Percentiles rank a stretch among this genome's conserved stretches.
Evolutionary conservation across 1,140 invertebrate species (phyloP).

Genomic region (Drosophila ficusphila): DNA sequence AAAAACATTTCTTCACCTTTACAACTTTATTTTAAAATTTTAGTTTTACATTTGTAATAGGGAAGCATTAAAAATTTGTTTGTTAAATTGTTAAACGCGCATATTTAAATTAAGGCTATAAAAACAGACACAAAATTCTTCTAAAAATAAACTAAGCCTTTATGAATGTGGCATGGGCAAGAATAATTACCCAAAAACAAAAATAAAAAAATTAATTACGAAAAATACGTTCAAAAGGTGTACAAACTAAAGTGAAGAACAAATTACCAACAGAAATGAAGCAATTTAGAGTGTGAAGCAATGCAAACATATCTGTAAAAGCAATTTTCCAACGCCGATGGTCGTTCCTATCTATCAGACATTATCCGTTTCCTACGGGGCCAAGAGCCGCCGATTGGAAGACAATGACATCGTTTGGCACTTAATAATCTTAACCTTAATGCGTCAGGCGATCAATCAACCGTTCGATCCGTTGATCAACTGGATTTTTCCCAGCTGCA

Average conservation of each 20-base stretch:
- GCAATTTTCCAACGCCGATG: conserved; percentile 2
- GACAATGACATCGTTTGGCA: conserved; percentile 76
- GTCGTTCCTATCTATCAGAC: conserved; percentile 12
- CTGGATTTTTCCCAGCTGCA: conserved; percentile 38
- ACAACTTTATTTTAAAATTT: too few relatives aligned
- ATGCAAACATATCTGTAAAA: conserved; percentile 5
- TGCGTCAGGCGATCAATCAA: conserved; percentile 64
- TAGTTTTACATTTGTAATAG: too few relatives aligned
- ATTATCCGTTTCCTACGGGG: conserved; percentile 10
- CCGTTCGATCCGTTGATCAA: conserved; percentile 32
- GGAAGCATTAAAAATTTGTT: too few relatives aligned
- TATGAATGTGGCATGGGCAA: neutral
- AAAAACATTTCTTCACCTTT: too few relatives aligned
- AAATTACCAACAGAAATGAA: neutral
- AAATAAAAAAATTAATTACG: neutral
- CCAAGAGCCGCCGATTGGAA: conserved; percentile 24
- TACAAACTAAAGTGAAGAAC: neutral
- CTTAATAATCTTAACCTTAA: conserved; percentile 74
- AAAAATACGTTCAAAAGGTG: neutral
- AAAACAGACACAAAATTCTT: too few relatives aligned
- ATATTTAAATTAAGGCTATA: too few relatives aligned
- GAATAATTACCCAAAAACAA: neutral
- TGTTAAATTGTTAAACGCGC: too few relatives aligned
- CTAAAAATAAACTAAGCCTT: neutral
- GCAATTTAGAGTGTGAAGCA: neutral